These are phyloP conservation scores for Aphelenchoides fujianensis DNA, from an alignment of 1,140 invertebrate genomes.

Conservation along the genomic window DNA sequence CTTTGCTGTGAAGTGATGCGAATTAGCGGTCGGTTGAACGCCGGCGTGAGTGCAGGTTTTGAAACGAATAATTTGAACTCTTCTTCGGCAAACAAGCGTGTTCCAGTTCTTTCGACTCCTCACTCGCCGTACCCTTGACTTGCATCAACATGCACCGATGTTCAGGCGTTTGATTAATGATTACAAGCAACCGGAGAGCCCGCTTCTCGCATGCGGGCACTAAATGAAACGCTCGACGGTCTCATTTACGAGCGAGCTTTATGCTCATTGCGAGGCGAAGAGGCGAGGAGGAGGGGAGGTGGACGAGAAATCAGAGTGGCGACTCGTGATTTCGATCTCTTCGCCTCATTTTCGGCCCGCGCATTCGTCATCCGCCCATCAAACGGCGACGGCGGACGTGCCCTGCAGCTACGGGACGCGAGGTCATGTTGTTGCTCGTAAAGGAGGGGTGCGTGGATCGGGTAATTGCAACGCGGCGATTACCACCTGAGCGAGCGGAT, in stretches of 20 bases:
- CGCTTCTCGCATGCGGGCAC: neutral
- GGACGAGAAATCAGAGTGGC: neutral
- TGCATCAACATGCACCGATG: neutral
- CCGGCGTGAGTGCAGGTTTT: too few relatives aligned
- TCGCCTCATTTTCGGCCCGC: constrained; percentile 1
- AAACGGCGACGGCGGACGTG: neutral
- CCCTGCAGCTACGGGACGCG: neutral
- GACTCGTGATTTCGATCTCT: neutral
- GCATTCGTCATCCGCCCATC: constrained; percentile 1
- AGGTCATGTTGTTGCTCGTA: constrained; percentile 5
- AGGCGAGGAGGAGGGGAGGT: too few relatives aligned
- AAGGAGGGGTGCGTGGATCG: too few relatives aligned
- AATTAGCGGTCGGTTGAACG: neutral
- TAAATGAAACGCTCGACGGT: neutral
- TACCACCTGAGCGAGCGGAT: too few relatives aligned
- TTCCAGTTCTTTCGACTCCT: too few relatives aligned
- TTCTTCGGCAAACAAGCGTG: too few relatives aligned
- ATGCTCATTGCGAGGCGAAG: too few relatives aligned
- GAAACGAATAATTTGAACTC: too few relatives aligned
- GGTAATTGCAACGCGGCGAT: too few relatives aligned
- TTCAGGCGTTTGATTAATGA: neutral
- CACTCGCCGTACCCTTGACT: too few relatives aligned
- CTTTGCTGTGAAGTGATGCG: neutral
- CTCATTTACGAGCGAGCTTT: neutral
- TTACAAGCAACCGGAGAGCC: neutral